Base-by-base conservation (phyloP, 1,140 invertebrate genomes). In the Hermatobates lingyangjiaoensis region DNA sequence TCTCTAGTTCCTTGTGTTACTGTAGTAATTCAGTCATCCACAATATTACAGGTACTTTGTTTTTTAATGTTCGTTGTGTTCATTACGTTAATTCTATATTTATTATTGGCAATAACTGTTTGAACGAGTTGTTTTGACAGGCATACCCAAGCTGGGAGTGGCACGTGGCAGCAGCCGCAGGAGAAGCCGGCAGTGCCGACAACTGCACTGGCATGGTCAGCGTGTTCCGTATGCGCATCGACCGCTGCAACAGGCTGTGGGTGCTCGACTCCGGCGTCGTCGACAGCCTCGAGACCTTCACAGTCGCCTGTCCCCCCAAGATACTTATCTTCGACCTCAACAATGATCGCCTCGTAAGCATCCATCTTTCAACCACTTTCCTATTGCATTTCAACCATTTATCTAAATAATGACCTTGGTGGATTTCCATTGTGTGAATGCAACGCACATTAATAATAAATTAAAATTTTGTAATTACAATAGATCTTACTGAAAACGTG, bases 111-210 rank as follows among this genome's bases (percentile, higher is more conserved):
- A n/a, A n/a, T n/a, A n/a, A n/a, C n/a, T n/a, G n/a, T n/a, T n/a
- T n/a, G n/a, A n/a, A n/a, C n/a, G n/a, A n/a, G n/a, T n/a, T n/a
- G n/a, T n/a, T n/a, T n/a, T n/a, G n/a, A n/a, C n/a, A n/a, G n/a
- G 75, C 83, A 0, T 88, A 81, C 64, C 84, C 84, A 0, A 77
- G 79, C 50, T 87, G 83, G 83, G 77, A 78, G 1, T 86, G 76
- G 72, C 83, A 86, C 55, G 66, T 65, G 1, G 76, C 81, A 1
- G 79, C 77, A 0, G 74, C 70, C 38, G 34, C 51, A 1, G 57
- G 56, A 2, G 34, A 58, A 4, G 44, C 53, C n/a, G n/a, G n/a
- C 3, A 51, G 34, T 4, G 23, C 76, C 53, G 71, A 76, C 57
- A 83, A 83, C 60, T 86, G 81, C 61, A 77, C 76, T 3, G 76